phyloP scores from a whole-genome alignment of 2,113 vertebrate genomes.

The Chaetodon trifascialis region DNA sequence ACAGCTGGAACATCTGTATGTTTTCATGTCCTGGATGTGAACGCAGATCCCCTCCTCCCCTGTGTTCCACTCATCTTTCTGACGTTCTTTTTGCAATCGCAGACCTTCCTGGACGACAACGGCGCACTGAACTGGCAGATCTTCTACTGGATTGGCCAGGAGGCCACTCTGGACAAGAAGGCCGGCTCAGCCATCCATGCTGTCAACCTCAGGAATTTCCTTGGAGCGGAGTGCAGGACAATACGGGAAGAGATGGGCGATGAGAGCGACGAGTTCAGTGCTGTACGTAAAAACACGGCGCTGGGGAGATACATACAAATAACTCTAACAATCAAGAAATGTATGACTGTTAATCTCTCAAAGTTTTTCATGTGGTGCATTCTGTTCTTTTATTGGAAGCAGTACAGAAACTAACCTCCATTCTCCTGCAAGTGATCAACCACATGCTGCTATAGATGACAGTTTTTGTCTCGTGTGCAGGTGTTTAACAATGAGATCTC shows the following conservation, averaged over 20 bases:
- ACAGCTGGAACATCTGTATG: neutral
- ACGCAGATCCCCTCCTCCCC: too few species aligned
- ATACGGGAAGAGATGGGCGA: slow-evolving; percentile 98
- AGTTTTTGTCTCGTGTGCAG: slow-evolving; percentile 73
- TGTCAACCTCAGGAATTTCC: slow-evolving; percentile 95
- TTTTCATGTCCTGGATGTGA: neutral
- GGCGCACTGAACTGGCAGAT: slow-evolving; percentile 94
- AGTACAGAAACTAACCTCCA: neutral
- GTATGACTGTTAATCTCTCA: neutral
- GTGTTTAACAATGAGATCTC: slow-evolving; percentile 95
- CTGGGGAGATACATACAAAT: neutral
- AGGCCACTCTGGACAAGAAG: slow-evolving; percentile 96
- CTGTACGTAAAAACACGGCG: slow-evolving; percentile 80
- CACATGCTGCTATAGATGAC: neutral
- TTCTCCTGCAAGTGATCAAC: neutral
- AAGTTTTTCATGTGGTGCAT: neutral
- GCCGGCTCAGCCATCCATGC: slow-evolving; percentile 96
- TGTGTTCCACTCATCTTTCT: neutral
- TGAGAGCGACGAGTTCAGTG: slow-evolving; percentile 95
- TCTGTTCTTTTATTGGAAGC: neutral
- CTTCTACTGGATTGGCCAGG: slow-evolving; percentile 98
- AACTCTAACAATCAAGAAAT: neutral
- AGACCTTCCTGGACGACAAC: slow-evolving; percentile 95
- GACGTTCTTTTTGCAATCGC: neutral
- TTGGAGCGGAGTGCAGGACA: slow-evolving; percentile 93